phyloP scores from a whole-genome alignment of 2,113 vertebrate species.

The Scytalopus superciliaris region DNA sequence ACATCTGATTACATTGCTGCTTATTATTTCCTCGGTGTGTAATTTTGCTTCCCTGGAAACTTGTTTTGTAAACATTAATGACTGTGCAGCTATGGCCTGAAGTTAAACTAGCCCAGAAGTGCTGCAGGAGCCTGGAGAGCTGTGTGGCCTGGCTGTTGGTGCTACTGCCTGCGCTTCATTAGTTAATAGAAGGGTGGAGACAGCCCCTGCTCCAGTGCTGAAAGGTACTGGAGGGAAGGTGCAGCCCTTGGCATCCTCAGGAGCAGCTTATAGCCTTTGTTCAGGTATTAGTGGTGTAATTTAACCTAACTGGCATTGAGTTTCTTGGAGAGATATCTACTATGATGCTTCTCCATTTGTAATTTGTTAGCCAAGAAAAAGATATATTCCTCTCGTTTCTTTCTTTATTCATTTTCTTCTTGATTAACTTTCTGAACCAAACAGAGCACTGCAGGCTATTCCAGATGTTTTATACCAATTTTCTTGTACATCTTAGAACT shows the following conservation, averaged over 20 bases:
- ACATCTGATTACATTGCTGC: slow-evolving; percentile 6
- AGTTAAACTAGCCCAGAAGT: not conserved
- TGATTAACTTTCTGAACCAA: not conserved
- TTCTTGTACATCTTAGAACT: not conserved
- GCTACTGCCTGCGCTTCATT: not conserved
- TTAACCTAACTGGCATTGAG: not conserved
- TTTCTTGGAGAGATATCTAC: not conserved
- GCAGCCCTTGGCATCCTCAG: not conserved
- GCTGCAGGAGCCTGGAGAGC: not conserved
- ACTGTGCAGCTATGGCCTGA: not conserved
- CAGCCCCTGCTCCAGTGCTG: not conserved
- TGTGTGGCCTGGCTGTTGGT: not conserved
- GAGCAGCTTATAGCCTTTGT: not conserved
- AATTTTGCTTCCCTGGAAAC: slow-evolving; percentile 24
- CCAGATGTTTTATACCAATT: not conserved
- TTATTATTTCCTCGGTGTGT: not conserved
- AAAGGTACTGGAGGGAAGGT: not conserved
- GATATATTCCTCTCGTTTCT: not conserved
- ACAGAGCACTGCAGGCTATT: not conserved
- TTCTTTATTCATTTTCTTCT: not conserved
- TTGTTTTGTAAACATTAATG: slow-evolving; percentile 38
- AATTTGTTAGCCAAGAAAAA: not conserved
- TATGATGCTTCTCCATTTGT: not conserved
- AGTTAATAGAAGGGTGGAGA: not conserved
- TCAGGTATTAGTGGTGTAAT: not conserved